Base-by-base conservation (phyloP, 2,113 vertebrate genomes). In the Dolichallabes microphthalmus region DNA sequence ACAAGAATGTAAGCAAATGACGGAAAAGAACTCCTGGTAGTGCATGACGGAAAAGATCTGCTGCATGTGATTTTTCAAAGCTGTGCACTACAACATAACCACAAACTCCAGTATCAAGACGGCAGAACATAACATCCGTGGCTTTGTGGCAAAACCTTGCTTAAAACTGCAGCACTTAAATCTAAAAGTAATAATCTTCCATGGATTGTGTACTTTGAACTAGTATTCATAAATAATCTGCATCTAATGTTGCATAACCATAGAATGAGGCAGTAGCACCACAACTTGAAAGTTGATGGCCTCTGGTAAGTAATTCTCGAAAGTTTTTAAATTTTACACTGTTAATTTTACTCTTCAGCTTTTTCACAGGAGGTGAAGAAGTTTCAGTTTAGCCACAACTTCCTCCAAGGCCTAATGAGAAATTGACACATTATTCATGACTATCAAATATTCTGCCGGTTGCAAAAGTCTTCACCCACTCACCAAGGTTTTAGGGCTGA, bases 351-450 rank as follows among this genome's bases (percentile, higher is more conserved):
- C 20, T 25, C 55, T 76, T 53, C 15, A 32, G 1, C 53, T 32
- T 61, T 61, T 39, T 35, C 8, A 7, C 3, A 4, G 6, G 27
- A 17, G 32, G 15, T 9, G 55, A 61, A 58, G 50, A 60, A 13
- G 32, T 74, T n/a, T 25, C 69, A 74, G 82, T 74, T 83, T 61
- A 50, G 69, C 82, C 69, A 74, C 82, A 83, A 22, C 35, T 82
- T 82, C 64, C 64, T 82, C 63, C 35, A 35, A 20, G 25, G 30
- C 15, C 13, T 52, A 15, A 0, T 4, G 35, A 50, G 20, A 50
- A 63, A 39, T 11, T 2, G 1, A 25, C 7, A 19, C 35, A n/a
- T n/a, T 80, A 61, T 25, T 45, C 10, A 14, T 45, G 35, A 22
- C 5, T 25, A 45, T 73, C 39, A 50, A 39, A 22, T 22, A 50